A percentile compares a stretch with the other conserved stretches of the same genome.
These are phyloP conservation scores for Emydoidea blandingii DNA, from an alignment of 2,797 vertebrate genomes.

Conservation along the genomic window DNA sequence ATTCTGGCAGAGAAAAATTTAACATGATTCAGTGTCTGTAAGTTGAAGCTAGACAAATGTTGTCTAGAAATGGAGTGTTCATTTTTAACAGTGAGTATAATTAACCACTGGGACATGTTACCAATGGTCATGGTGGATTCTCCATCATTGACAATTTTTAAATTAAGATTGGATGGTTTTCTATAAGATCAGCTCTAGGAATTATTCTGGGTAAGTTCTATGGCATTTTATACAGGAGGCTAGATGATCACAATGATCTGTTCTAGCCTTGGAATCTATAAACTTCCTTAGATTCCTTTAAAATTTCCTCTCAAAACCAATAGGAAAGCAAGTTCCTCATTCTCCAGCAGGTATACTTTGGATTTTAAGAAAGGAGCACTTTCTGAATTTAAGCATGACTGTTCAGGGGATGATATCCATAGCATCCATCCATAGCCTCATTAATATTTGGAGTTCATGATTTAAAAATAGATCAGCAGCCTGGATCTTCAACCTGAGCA, in stretches of 20 bases:
- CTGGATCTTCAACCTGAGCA: background rate
- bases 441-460: background rate
- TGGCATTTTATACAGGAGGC: too few species aligned
- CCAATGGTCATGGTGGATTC: background rate
- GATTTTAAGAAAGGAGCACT: background rate
- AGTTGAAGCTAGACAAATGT: background rate
- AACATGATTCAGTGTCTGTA: background rate
- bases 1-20: background rate
- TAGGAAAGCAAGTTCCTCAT: background rate
- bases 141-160: background rate
- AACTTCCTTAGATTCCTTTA: background rate
- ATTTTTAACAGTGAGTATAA: background rate
- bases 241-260: background rate
- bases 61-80: background rate
- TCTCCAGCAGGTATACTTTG: background rate
- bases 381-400: background rate
- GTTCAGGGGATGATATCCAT: background rate
- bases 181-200: background rate
- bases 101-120: background rate
- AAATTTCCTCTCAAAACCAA: background rate
- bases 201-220: background rate
- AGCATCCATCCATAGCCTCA: background rate
- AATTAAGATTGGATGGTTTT: background rate
- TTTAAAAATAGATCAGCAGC: background rate
- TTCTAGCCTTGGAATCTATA: background rate